These are phyloP conservation scores for Glaucopsyche alexis DNA, from an alignment of 2,888 invertebrate genomes.

Conservation along the genomic window DNA sequence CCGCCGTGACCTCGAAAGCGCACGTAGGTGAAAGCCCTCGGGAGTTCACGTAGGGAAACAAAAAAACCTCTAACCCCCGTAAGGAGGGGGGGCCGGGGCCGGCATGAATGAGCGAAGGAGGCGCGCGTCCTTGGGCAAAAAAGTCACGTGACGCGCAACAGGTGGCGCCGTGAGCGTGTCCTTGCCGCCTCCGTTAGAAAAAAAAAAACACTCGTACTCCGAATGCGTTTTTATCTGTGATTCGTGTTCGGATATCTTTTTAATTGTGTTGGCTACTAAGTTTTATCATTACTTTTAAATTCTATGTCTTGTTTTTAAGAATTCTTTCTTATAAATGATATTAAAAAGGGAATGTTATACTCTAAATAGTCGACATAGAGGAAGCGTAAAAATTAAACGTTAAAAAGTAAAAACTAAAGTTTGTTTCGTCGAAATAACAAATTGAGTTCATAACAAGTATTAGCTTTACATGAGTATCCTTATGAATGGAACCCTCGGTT, in stretches of 20 bases:
- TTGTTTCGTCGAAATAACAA: slow-evolving; percentile 40
- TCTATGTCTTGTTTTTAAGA: background rate
- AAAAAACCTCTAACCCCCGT: slow-evolving; percentile 72
- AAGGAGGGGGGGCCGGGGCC: slow-evolving; percentile 73
- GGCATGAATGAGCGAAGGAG: slow-evolving; percentile 80
- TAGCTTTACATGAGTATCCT: slow-evolving; percentile 57
- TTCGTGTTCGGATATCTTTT: slow-evolving; percentile 4
- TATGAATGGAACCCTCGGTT: slow-evolving; percentile 75
- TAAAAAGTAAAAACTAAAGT: slow-evolving; percentile 37
- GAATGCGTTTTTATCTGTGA: slow-evolving; percentile 32
- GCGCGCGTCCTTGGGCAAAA: slow-evolving; percentile 78
- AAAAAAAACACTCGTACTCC: slow-evolving; percentile 49
- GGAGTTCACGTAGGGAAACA: slow-evolving; percentile 74
- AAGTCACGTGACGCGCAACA: slow-evolving; percentile 79
- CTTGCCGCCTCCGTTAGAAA: slow-evolving; percentile 68
- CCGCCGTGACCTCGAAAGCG: slow-evolving; percentile 78
- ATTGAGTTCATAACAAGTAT: slow-evolving; percentile 66
- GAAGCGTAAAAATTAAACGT: background rate
- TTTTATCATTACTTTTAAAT: background rate
- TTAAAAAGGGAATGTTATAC: background rate
- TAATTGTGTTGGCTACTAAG: background rate
- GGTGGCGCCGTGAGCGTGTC: slow-evolving; percentile 76
- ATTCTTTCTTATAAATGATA: background rate
- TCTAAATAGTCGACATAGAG: background rate
- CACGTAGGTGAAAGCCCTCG: slow-evolving; percentile 79